These are phyloP conservation scores for Thereva unica DNA, from an alignment of 2,888 invertebrate genomes.

Conservation along the genomic window DNA sequence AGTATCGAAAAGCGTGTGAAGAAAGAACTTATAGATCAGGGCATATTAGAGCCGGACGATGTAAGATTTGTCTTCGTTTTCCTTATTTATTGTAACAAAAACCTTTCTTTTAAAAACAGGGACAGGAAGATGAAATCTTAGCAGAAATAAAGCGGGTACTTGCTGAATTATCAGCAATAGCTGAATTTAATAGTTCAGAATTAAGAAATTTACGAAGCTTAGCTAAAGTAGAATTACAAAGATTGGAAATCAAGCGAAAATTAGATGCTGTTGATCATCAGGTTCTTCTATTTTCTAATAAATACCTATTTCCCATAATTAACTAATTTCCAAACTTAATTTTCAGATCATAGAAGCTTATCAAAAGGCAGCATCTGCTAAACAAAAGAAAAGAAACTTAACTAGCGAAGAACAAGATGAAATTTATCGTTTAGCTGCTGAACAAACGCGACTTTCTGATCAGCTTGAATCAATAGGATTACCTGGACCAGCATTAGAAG, in stretches of 20 bases:
- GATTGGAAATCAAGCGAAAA: constrained; percentile 77
- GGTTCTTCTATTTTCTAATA: constrained; percentile 49
- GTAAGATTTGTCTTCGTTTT: constrained; percentile 60
- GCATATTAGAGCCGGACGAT: constrained; percentile 75
- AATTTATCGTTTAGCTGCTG: constrained; percentile 73
- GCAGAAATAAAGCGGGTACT: constrained; percentile 86
- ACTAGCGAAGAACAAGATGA: constrained; percentile 80
- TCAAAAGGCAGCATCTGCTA: constrained; percentile 76
- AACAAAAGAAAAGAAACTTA: constrained; percentile 79
- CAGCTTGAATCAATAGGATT: constrained; percentile 49
- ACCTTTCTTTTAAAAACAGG: constrained; percentile 28
- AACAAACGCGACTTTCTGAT: constrained; percentile 61
- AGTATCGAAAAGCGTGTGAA: constrained; percentile 82
- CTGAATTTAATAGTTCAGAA: constrained; percentile 79
- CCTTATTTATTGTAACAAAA: background rate
- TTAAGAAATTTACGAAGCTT: constrained; percentile 70
- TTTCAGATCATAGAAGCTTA: constrained; percentile 76
- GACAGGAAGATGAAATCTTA: constrained; percentile 83
- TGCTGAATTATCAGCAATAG: constrained; percentile 75
- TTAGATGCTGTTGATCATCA: constrained; percentile 74
- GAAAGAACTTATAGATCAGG: constrained; percentile 85
- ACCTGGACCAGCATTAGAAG: constrained; percentile 40
- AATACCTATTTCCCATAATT: background rate
- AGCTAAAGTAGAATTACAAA: constrained; percentile 78
- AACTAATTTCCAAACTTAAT: constrained; percentile 35